phyloP scores from a whole-genome alignment of 2,113 vertebrate species.

The Campylomormyrus numenius region DNA sequence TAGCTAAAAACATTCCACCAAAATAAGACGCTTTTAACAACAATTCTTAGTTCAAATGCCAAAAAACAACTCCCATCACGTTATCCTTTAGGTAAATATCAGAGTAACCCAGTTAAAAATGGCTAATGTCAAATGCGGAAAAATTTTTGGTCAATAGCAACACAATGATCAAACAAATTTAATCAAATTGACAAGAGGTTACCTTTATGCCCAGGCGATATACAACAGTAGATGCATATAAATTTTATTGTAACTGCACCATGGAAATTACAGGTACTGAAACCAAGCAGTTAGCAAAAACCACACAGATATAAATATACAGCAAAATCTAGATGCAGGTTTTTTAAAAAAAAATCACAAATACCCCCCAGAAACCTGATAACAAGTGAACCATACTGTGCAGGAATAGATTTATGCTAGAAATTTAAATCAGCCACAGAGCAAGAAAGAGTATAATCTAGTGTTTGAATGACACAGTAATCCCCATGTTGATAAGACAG shows the following conservation, averaged over 20 bases:
- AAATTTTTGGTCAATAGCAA: background rate
- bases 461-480: background rate
- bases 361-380: background rate
- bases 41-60: background rate
- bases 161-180: background rate
- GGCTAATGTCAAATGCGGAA: background rate
- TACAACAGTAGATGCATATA: background rate
- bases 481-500: background rate
- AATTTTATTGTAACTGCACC: background rate
- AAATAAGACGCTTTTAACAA: background rate
- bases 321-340: background rate
- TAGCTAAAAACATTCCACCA: background rate
- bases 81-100: background rate
- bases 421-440: background rate
- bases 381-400: background rate
- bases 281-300: background rate
- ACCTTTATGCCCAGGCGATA: background rate
- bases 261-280: background rate
- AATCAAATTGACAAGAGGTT: background rate
- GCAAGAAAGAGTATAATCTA: background rate
- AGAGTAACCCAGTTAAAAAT: background rate
- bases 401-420: background rate
- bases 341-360: background rate
- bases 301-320: background rate
- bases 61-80: background rate